Evolutionary conservation across 2,888 invertebrate species (phyloP), one percentile per base, ranked within the genome.

Genomic region (Rhaphigaster nebulosa): DNA sequence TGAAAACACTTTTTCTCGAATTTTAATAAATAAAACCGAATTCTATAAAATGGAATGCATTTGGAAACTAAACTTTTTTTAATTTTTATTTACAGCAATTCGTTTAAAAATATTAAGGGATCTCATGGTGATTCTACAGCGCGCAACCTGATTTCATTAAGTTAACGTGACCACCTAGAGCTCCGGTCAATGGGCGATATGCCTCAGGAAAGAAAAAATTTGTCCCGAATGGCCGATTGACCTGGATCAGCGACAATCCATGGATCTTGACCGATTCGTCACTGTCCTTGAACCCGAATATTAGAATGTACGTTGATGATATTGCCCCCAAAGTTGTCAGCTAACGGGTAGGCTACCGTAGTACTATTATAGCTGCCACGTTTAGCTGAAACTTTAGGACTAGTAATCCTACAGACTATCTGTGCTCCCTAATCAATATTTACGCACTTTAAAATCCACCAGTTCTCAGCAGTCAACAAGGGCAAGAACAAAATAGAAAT

Each of bases 311-410:
- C 10, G 23, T 1, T 56, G 26, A 56, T 2, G 26, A 26, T 1
- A 56, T 4, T 6, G 23, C 56, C 23, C 3, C 26, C 56, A 56
- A 6, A 45, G 45, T 45, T 52, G 18, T 52, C 52, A 2, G 12
- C 15, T 13, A 10, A 52, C 52, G 15, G 18, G 18, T 52, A 18
- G 12, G 52, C 12, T 15, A 15, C 18, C 52, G 52, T 13, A 15
- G 52, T 15, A 52, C 10, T 52, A 10, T 45, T 15, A 56, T 54
- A 13, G 52, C 4, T 5, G 18, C 18, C 56, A 56, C 12, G 60
- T n/a, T 60, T 1, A n/a, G n/a, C 26, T 10, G 29, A 0, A 0
- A 15, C 1, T 5, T 2, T 60, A n/a, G 3, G n/a, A n/a, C 8
- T 4, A 29, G 15, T 29, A 29, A 65, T 15, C 65, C 15, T 29